phyloP scores from a whole-genome alignment of 2,797 vertebrate genomes.

The Antennarius maculatus region DNA sequence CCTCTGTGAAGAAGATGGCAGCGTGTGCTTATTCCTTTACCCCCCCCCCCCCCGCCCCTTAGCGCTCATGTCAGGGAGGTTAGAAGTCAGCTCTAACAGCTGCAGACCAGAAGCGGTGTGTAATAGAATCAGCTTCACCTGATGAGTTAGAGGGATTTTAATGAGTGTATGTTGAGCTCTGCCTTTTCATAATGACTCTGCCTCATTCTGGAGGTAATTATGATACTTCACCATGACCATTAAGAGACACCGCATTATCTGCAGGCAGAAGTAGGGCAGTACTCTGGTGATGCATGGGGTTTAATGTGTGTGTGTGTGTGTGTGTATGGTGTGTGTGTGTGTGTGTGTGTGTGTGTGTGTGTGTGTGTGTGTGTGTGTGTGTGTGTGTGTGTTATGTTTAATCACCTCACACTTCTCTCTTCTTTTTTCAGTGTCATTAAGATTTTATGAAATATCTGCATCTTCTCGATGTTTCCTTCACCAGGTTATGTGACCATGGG shows the following conservation, averaged over 20 bases:
- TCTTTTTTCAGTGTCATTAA: slow-evolving; percentile 7
- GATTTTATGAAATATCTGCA: not conserved
- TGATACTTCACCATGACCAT: slow-evolving; percentile 68
- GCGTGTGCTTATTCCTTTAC: slow-evolving; percentile 6
- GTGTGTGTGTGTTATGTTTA: slow-evolving; percentile 15
- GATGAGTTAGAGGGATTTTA: slow-evolving; percentile 70
- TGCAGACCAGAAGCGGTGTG: slow-evolving; percentile 37
- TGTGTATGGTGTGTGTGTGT: slow-evolving; percentile 41
- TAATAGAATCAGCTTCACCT: slow-evolving; percentile 57
- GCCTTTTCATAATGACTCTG: slow-evolving; percentile 65
- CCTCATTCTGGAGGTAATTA: slow-evolving; percentile 73
- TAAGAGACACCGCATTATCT: slow-evolving; percentile 72
- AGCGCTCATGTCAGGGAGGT: slow-evolving; percentile 21
- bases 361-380: slow-evolving; percentile 44
- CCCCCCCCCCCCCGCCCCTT: slow-evolving; percentile 1
- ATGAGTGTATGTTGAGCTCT: slow-evolving; percentile 62
- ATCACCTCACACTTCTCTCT: slow-evolving; percentile 13
- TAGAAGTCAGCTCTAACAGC: slow-evolving; percentile 46
- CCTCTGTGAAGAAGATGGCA: slow-evolving; percentile 10
- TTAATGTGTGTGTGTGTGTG: slow-evolving; percentile 44
- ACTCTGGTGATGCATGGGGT: slow-evolving; percentile 61
- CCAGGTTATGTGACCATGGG: slow-evolving; percentile 99
- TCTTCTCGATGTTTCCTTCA: not conserved
- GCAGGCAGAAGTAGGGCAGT: slow-evolving; percentile 71
- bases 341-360: slow-evolving; percentile 41